A percentile compares a stretch with the other conserved stretches of the same genome.
phyloP scores from a whole-genome alignment of 2,797 vertebrate genomes.

The Meda fulgida region DNA sequence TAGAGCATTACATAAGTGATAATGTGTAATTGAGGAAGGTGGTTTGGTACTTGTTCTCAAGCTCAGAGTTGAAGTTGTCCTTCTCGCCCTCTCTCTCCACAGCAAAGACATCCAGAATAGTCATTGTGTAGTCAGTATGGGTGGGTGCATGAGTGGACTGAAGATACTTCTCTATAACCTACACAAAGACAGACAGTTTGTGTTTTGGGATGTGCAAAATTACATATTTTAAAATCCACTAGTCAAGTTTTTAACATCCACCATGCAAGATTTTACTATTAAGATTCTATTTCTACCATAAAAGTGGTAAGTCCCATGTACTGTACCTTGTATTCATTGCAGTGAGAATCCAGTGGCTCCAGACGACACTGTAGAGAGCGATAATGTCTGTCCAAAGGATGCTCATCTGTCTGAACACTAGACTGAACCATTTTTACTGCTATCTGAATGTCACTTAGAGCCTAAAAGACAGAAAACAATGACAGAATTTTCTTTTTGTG shows the following conservation, averaged over 20 bases:
- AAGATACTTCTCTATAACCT: conserved; percentile 86
- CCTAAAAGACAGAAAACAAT: conserved; percentile 66
- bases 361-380: conserved; percentile 80
- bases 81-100: conserved; percentile 81
- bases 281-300: background rate
- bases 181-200: conserved; percentile 34
- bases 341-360: conserved; percentile 73
- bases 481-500: background rate
- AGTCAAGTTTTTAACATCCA: background rate
- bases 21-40: background rate
- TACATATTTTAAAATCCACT: background rate
- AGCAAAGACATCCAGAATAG: conserved; percentile 82
- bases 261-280: background rate
- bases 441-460: conserved; percentile 86
- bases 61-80: conserved; percentile 76
- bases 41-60: conserved; percentile 82
- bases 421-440: conserved; percentile 86
- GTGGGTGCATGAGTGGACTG: conserved; percentile 87
- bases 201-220: background rate
- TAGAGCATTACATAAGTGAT: background rate
- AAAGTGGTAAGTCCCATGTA: background rate
- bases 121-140: conserved; percentile 87
- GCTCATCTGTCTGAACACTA: conserved; percentile 72
- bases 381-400: conserved; percentile 87
- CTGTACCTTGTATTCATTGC: conserved; percentile 80